Evolutionary conservation across 2,113 vertebrate genomes (phyloP), one percentile per base, ranked within the genome.

Genomic region (Peucedramus taeniatus): DNA sequence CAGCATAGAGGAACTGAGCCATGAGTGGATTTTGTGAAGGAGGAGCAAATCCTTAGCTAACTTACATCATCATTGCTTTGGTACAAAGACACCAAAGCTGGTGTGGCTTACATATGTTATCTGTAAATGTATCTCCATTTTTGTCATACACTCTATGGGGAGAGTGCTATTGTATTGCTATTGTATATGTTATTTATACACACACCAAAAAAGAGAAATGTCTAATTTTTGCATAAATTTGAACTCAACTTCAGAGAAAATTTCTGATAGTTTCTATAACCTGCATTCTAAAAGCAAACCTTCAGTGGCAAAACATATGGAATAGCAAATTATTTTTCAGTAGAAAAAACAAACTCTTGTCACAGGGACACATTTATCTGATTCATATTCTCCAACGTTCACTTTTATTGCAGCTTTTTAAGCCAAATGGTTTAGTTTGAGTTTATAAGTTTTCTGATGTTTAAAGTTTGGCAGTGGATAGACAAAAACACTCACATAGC

Each of bases 341-440:
- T 28, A 83, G 79, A 88, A 95, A 90, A 97, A 97, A 90, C 81
- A 94, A 97, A 83, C 91, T 87, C 66, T 97, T 96, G 92, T 97
- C 93, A 95, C 88, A 94, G 47, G 82, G 82, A 93, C 92, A 96
- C 76, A 90, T 94, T 95, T 95, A 94, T 95, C 96, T 96, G 81
- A 84, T 95, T 97, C 94, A 84, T 97, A 96, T 70, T 97, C 96
- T 94, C 86, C 65, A 88, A 42, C 80, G 84, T 91, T 71, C 82
- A 50, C 49, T 96, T 95, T 82, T 89, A 83, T 72, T 83, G 82
- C 94, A 94, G n/a, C 47, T 83, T 78, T 79, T 97, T 51, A 92
- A 93, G 85, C 56, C 94, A 93, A 93, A 65, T 53, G 53, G 53
- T 97, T 94, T 95, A 49, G 26, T 60, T 82, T 59, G 68, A 74